phyloP scores from a whole-genome alignment of 2,888 invertebrate species.

The Isoperla grammatica region DNA sequence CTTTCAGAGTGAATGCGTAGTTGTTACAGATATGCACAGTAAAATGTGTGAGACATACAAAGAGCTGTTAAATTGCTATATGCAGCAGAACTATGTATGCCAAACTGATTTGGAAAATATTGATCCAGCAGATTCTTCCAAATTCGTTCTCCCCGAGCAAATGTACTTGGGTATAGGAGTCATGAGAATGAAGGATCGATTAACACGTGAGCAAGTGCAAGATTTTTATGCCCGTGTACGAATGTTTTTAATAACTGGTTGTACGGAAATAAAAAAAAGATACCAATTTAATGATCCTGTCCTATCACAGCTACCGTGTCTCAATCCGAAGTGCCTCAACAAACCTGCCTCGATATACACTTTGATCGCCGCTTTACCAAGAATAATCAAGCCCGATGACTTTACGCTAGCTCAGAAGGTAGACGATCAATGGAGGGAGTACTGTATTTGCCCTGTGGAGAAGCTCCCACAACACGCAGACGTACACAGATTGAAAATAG shows the following conservation, averaged over 20 bases:
- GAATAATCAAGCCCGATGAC: background rate
- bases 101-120: constrained; percentile 20
- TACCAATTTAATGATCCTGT: constrained; percentile 3
- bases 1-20: constrained; percentile 27
- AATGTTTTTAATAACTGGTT: background rate
- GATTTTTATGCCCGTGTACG: background rate
- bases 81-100: constrained; percentile 20
- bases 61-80: constrained; percentile 24
- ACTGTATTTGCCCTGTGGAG: no score
- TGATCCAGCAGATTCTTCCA: constrained; percentile 21
- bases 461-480: no score
- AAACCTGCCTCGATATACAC: background rate
- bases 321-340: background rate
- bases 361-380: background rate
- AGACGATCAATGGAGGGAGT: constrained; percentile 9
- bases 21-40: constrained; percentile 23
- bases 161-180: constrained; percentile 27
- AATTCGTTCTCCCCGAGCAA: constrained; percentile 24
- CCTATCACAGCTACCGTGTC: background rate
- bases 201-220: background rate
- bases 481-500: no score
- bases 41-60: constrained; percentile 23
- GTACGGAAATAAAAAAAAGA: constrained; percentile 8
- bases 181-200: background rate
- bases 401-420: background rate